Conservation (phyloP, 2,113 vertebrate genomes). For the Gorsachius goisagi region DNA sequence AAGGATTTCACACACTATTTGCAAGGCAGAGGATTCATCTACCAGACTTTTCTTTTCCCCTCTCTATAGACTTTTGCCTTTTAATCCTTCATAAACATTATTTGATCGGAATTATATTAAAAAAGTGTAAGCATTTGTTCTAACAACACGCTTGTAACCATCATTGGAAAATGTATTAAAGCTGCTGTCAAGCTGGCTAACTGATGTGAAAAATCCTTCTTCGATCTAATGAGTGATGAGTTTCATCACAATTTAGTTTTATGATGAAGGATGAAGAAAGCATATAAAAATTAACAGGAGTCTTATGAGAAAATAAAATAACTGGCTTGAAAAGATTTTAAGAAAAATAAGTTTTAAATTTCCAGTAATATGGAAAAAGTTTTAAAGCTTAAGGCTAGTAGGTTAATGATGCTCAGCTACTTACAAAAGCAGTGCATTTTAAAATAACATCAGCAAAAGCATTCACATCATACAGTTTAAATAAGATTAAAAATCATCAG, state of each 20-base stretch:
- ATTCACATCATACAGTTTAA: neutral
- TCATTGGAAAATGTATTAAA: constrained; percentile 14
- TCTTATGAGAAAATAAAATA: neutral
- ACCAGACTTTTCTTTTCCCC: neutral
- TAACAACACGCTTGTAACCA: neutral
- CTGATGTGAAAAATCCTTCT: constrained; percentile 1
- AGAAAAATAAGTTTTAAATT: neutral
- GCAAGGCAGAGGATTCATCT: neutral
- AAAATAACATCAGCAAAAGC: neutral
- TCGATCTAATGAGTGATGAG: neutral
- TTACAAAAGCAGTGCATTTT: neutral
- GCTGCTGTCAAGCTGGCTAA: neutral
- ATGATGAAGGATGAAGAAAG: neutral
- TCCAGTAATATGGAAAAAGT: neutral
- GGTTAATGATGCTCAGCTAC: neutral
- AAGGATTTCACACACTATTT: neutral
- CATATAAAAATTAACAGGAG: neutral
- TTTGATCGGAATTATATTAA: neutral
- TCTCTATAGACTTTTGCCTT: neutral
- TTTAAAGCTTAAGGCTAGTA: neutral
- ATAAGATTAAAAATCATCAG: neutral
- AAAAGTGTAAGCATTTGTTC: neutral
- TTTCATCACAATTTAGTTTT: neutral
- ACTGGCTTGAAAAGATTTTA: neutral
- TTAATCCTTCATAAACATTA: constrained; percentile 28